Evolutionary conservation across 2,113 vertebrate genomes (phyloP).

Genomic region (Tragelaphus strepsiceros): DNA sequence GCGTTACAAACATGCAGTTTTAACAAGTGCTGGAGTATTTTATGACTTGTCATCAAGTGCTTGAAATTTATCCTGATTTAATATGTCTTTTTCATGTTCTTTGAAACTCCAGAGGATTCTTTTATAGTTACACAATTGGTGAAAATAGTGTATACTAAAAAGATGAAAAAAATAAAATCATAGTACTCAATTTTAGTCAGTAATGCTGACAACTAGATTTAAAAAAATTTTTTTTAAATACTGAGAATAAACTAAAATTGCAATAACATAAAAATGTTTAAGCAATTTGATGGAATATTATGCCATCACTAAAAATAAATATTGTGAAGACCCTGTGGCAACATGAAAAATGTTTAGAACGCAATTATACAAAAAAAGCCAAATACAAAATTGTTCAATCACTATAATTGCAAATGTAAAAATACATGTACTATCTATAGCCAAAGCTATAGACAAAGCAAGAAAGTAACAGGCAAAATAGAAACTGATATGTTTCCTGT

Average conservation of each 20-base stretch:
- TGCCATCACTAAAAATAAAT: neutral
- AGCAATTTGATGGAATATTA: neutral
- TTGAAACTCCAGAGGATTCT: neutral
- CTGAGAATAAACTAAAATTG: neutral
- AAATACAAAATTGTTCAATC: neutral
- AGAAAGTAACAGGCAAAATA: neutral
- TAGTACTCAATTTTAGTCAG: neutral
- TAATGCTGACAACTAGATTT: neutral
- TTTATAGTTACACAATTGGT: neutral
- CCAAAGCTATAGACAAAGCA: neutral
- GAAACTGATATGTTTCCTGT: neutral
- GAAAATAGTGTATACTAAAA: neutral
- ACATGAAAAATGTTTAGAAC: neutral
- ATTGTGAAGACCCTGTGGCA: neutral
- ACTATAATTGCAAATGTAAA: constrained; percentile 11
- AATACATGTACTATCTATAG: neutral
- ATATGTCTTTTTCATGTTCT: neutral
- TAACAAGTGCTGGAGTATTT: neutral
- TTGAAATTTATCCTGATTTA: neutral
- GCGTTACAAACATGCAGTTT: neutral
- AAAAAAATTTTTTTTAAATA: neutral
- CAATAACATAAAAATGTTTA: neutral
- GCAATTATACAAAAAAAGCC: neutral
- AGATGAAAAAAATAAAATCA: neutral
- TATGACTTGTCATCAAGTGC: neutral